phyloP scores from a whole-genome alignment of 2,888 invertebrate species.

The Cheilosia variabilis region DNA sequence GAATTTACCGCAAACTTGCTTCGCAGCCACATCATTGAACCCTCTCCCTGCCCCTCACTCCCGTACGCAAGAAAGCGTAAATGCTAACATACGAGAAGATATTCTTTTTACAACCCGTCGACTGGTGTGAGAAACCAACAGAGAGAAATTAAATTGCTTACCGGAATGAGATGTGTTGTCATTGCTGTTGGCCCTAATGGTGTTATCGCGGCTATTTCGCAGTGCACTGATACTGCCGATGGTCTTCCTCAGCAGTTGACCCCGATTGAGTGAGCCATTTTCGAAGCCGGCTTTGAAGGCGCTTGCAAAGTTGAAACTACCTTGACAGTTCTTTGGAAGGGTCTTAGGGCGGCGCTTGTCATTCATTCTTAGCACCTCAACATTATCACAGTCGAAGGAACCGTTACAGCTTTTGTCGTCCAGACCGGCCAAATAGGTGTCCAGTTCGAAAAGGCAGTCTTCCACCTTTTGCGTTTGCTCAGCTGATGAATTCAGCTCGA shows the following conservation, averaged over 20 bases:
- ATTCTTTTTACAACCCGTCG: not conserved
- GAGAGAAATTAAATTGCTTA: constrained; percentile 23
- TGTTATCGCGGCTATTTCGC: constrained; percentile 33
- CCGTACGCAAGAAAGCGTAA: constrained; percentile 44
- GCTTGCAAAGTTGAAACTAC: constrained; percentile 45
- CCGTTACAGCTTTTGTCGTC: constrained; percentile 78
- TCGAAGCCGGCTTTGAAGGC: constrained; percentile 31
- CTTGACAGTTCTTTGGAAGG: constrained; percentile 66
- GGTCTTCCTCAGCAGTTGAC: constrained; percentile 64
- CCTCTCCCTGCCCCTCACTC: not conserved
- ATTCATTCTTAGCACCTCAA: constrained; percentile 46
- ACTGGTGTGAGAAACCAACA: not conserved
- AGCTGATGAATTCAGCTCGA: constrained; percentile 57
- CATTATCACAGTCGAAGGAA: constrained; percentile 71
- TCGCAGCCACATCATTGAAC: constrained; percentile 15
- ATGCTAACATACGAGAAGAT: constrained; percentile 6
- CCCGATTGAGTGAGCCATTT: constrained; percentile 58
- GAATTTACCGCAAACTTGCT: constrained; percentile 44
- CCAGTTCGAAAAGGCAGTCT: constrained; percentile 85
- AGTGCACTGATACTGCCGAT: constrained; percentile 59
- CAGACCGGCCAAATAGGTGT: constrained; percentile 84
- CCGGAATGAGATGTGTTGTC: constrained; percentile 56
- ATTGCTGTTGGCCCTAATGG: constrained; percentile 30
- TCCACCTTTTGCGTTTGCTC: constrained; percentile 81
- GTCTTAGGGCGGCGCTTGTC: constrained; percentile 51